Base-by-base conservation (phyloP, 2,113 vertebrate genomes). In the Callopanchax toddi region DNA sequence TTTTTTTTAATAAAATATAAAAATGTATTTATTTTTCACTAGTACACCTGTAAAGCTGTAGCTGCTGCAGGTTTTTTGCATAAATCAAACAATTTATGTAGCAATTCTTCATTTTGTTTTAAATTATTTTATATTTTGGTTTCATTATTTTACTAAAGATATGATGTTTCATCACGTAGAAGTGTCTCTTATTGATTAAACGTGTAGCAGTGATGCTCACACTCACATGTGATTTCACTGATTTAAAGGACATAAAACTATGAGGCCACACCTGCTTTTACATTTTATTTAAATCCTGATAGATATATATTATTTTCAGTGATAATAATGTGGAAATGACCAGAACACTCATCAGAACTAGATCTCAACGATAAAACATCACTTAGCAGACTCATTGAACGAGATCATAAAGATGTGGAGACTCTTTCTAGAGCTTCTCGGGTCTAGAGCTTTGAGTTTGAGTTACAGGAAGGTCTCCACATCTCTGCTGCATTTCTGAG, bases 221-320 rank as follows among this genome's bases (percentile, higher is more conserved):
- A 32, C 29, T 32, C 29, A 32, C 1, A 8, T 2, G n/a, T 63
- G 45, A 55, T 23, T 49, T 78, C 53, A 60, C 60, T 32, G 79
- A 80, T 85, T 86, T 87, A 90, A 89, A 83, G 84, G 82, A 60
- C 76, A 89, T 80, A 22, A 39, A 57, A 42, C 49, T 7, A 55
- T 4, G 51, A 79, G 37, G 29, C 3, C 26, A 51, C 68, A 74
- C 64, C 70, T 79, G 79, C 71, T 78, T 74, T 72, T 26, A 49
- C 52, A 63, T 37, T 49, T 21, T 20, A 66, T 48, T 61, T 22
- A 59, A 65, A 48, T 26, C 60, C 2, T 12, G n/a, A n/a, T n/a
- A n/a, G 25, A 40, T 3, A 42, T 26, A 54, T 25, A 56, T 77
- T 42, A 60, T 58, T 29, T 7, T 71, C 60, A 34, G 36, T 26